phyloP scores from a whole-genome alignment of 2,888 invertebrate species.

The Ariolimax columbianus region DNA sequence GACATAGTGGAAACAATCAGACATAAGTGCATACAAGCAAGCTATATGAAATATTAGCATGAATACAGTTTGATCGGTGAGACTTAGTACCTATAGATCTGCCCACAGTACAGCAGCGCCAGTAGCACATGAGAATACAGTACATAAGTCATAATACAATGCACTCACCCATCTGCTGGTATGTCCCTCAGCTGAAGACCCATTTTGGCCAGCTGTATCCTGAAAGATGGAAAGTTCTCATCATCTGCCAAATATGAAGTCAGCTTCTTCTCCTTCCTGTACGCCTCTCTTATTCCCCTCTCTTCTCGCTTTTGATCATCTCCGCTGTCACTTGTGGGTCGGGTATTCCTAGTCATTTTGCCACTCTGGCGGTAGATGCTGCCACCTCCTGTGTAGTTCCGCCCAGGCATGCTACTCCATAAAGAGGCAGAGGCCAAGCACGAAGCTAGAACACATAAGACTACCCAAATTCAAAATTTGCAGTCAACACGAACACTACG shows the following conservation, averaged over 20 bases:
- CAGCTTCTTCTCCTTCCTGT: conserved; percentile 68
- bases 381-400: conserved; percentile 37
- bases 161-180: conserved; percentile 56
- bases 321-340: neutral
- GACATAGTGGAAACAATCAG: neutral
- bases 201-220: conserved; percentile 77
- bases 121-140: neutral
- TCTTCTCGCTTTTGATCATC: conserved; percentile 65
- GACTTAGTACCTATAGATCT: no score
- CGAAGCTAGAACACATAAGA: neutral
- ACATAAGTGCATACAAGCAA: neutral
- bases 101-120: no score
- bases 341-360: conserved; percentile 36
- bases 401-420: conserved; percentile 46
- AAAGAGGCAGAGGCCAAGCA: neutral
- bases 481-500: neutral
- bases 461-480: neutral
- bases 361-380: conserved; percentile 36
- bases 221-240: conserved; percentile 77
- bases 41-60: no score
- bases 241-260: conserved; percentile 76
- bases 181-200: conserved; percentile 71
- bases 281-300: conserved; percentile 66
- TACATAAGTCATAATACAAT: neutral
- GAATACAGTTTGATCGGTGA: no score